Conservation (phyloP, 2,113 vertebrate genomes). For the Uria lomvia region DNA sequence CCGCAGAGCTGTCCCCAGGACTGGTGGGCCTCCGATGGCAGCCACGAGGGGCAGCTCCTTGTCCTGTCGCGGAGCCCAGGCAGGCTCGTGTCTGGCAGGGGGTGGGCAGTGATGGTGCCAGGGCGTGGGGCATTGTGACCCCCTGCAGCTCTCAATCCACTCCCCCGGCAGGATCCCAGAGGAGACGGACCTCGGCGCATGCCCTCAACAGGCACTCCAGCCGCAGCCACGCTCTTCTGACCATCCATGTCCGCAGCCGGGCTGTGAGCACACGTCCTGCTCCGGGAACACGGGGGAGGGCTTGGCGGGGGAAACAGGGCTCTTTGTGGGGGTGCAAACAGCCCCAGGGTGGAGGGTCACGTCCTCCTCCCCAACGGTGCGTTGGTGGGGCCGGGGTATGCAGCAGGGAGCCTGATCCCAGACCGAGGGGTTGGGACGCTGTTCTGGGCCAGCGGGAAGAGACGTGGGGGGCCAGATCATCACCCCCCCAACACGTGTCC, state of each 20-base stretch:
- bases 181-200: constrained; percentile 68
- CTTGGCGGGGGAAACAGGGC: neutral
- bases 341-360: fast-evolving
- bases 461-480: neutral
- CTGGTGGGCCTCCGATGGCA: neutral
- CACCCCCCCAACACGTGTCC: fast-evolving
- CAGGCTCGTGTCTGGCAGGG: neutral
- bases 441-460: neutral
- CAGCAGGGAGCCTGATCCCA: neutral
- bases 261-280: constrained; percentile 4
- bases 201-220: constrained; percentile 77
- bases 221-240: constrained; percentile 77
- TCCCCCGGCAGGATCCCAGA: constrained; percentile 61
- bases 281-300: neutral
- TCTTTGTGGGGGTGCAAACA: neutral
- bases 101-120: neutral
- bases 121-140: fast-evolving
- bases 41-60: neutral
- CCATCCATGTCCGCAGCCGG: constrained; percentile 53
- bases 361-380: neutral
- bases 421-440: neutral
- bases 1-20: fast-evolving
- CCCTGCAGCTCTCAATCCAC: neutral
- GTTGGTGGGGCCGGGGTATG: neutral
- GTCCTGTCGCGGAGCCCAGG: neutral